These are phyloP conservation scores for Lepidostoma basale DNA, from an alignment of 1,140 invertebrate genomes.

Conservation along the genomic window DNA sequence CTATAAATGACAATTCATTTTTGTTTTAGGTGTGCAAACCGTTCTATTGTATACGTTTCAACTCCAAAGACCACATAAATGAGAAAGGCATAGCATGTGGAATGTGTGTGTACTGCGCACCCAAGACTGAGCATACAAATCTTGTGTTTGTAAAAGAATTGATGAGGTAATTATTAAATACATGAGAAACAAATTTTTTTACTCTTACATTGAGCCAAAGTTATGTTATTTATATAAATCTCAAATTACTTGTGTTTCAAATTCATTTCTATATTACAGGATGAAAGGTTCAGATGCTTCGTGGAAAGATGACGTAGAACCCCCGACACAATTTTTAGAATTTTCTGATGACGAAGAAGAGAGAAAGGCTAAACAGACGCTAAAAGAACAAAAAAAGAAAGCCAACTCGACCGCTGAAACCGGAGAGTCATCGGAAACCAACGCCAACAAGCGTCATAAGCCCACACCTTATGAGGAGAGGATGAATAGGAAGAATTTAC, in stretches of 20 bases:
- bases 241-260: slow-evolving; percentile 9
- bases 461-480: slow-evolving; percentile 38
- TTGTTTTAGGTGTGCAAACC: slow-evolving; percentile 66
- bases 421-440: slow-evolving; percentile 50
- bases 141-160: slow-evolving; percentile 77
- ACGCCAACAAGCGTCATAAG: slow-evolving; percentile 29
- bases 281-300: slow-evolving; percentile 82
- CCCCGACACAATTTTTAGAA: slow-evolving; percentile 72
- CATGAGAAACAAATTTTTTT: background rate
- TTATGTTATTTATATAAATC: background rate
- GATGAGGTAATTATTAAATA: slow-evolving; percentile 64
- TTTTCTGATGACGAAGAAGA: slow-evolving; percentile 92
- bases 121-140: slow-evolving; percentile 72
- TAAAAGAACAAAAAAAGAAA: slow-evolving; percentile 51
- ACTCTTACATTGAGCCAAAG: background rate
- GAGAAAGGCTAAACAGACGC: slow-evolving; percentile 56
- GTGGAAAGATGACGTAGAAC: slow-evolving; percentile 83
- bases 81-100: slow-evolving; percentile 68
- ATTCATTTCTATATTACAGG: slow-evolving; percentile 61
- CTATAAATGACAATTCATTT: too few species aligned
- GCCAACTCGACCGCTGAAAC: slow-evolving; percentile 46
- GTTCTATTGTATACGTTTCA: slow-evolving; percentile 83
- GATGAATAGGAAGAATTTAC: slow-evolving; percentile 40
- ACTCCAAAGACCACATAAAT: slow-evolving; percentile 73
- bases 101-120: slow-evolving; percentile 80